phyloP scores from a whole-genome alignment of 2,113 vertebrate species.

The Bubalus kerabau region DNA sequence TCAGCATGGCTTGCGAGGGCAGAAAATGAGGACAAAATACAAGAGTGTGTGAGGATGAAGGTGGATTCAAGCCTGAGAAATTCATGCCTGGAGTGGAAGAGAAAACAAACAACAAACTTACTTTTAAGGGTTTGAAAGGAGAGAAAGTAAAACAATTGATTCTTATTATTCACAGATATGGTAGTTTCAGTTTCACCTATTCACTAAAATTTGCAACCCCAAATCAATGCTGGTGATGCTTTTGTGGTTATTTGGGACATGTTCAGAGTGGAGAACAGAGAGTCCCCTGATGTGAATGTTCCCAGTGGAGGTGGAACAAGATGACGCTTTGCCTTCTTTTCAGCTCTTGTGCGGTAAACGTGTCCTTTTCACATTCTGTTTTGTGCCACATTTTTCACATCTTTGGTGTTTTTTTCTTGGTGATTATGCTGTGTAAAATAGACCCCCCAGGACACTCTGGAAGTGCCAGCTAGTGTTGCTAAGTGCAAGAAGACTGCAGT shows the following conservation, averaged over 20 bases:
- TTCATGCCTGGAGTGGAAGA: not conserved
- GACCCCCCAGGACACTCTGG: not conserved
- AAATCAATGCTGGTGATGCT: not conserved
- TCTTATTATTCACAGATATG: not conserved
- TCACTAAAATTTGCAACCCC: not conserved
- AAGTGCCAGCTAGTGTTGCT: not conserved
- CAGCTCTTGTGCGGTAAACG: not conserved
- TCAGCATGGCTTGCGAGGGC: not conserved
- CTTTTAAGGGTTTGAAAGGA: not conserved
- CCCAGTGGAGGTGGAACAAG: not conserved
- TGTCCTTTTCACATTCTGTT: not conserved
- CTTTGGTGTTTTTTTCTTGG: not conserved
- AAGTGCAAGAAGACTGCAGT: not conserved
- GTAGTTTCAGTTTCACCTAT: not conserved
- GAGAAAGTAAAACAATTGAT: not conserved
- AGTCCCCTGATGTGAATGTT: rapidly evolving
- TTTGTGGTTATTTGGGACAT: not conserved
- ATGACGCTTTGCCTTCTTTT: not conserved
- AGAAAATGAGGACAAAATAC: not conserved
- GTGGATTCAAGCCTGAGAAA: not conserved
- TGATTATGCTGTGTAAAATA: not conserved
- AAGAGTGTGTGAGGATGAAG: not conserved
- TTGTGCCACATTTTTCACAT: not conserved
- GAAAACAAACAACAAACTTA: not conserved
- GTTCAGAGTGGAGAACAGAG: not conserved